Evolutionary conservation across 2,888 invertebrate genomes (phyloP), one percentile per base, ranked within the genome.

Genomic region (Lasioglossum lativentre): DNA sequence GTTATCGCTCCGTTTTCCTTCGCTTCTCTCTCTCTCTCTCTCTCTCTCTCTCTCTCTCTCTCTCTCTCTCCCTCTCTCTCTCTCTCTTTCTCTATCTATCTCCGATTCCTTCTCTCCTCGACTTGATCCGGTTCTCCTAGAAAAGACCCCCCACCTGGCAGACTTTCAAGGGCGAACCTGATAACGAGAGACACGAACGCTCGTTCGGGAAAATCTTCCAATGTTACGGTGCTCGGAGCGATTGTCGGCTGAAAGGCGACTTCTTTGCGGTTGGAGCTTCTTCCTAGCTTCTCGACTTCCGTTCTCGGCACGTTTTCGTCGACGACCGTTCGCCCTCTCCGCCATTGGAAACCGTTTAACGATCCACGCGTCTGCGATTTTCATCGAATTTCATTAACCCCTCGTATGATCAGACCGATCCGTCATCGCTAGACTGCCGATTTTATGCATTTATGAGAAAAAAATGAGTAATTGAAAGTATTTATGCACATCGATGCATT

Each of bases 171-270:
- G 68, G 14, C 66, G 72, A 63, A 71, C 63, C 74, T n/a, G 82
- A 85, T 82, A 87, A 86, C 82, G 71, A 82, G 63, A 72, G 45
- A 63, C 56, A 40, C 23, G 72, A 75, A 75, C 30, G 70, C 56
- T 81, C 52, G 75, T 34, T 47, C 23, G 77, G 47, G 40, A 84
- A 78, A 75, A 76, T 77, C 70, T 42, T 56, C 45, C 52, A 78
- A 83, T 66, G 66, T 66, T 75, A 63, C 38, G 70, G 19, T n/a
- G 42, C 34, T 72, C 8, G 14, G 5, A 59, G 19, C n/a, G 68
- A 72, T 45, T 42, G 78, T 84, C 77, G 42, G 70, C n/a, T 47
- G 42, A 63, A 66, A 56, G 59, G 38, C 47, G 45, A 72, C 47
- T 81, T 40, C 40, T 73, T 78, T 34, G 78, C 81, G 80, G 45